Evolutionary conservation across 2,113 vertebrate species (phyloP), one percentile per base, ranked within the genome.

Genomic region (Capreolus pygargus): DNA sequence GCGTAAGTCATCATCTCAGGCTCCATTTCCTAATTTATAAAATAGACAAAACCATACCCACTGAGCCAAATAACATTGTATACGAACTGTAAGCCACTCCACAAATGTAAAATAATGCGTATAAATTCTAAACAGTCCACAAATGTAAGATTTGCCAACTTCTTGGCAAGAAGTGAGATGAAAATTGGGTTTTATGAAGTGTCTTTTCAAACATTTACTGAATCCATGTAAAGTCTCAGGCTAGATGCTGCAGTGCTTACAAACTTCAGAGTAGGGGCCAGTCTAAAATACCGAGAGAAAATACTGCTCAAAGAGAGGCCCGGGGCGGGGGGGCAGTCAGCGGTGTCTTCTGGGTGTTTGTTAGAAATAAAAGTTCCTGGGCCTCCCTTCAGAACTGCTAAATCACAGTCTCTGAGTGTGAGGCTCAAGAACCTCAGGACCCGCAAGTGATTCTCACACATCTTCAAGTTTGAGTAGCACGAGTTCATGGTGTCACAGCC

Each of bases 181-280:
- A 92, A 97, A 95, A 54, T 14, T 39, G 70, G 50, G 13, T 23
- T 64, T 85, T 45, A 30, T 30, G 9, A 89, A 70, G 30, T 92
- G 61, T 85, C 58, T 93, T 36, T 91, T 52, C 92, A 57, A 90
- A 96, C 28, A 25, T 84, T 64, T 83, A 67, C 81, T 67, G 58
- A 60, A 78, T 64, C 70, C 74, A 84, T n/a, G 33, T 25, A 27
- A 61, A 87, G 30, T 45, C 52, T 79, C 55, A 19, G 6, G 21
- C 25, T 43, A 16, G 11, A 47, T 58, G 23, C 50, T 11, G 43
- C 4, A 7, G 21, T 27, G 61, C 52, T 81, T 70, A 36, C 3
- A 45, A 39, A 57, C 64, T 67, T 64, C 33, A 10, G 30, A 45
- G 21, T 3, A 27, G 21, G 60, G n/a, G 1, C 3, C 12, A 55